phyloP scores from a whole-genome alignment of 2,888 invertebrate genomes.

The Copidosoma aretas region DNA sequence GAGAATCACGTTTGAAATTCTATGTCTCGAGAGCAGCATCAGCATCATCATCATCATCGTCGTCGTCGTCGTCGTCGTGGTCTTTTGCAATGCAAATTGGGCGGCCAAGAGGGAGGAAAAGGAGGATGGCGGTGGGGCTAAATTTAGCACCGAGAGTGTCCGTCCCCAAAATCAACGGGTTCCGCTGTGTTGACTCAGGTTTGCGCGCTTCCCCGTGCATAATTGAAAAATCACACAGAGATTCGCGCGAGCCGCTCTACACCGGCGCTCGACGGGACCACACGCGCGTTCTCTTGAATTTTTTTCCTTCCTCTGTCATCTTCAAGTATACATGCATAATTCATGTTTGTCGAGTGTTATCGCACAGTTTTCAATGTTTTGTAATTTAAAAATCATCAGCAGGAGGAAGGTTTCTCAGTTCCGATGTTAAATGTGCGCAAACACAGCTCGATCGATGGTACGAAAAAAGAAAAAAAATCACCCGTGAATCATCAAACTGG shows the following conservation, averaged over 20 bases:
- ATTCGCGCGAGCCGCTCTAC: not conserved
- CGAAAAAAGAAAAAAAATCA: no score
- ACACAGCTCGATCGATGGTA: not conserved
- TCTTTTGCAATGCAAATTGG: slow-evolving; percentile 23
- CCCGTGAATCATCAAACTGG: not conserved
- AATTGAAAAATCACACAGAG: not conserved
- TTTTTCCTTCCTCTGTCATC: no score
- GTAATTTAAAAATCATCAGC: not conserved
- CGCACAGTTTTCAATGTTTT: not conserved
- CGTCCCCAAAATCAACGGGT: not conserved
- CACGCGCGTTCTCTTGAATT: no score
- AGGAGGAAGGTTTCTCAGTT: no score
- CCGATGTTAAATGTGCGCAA: not conserved
- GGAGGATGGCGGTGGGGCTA: not conserved
- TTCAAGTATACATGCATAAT: not conserved
- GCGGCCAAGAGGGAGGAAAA: no score
- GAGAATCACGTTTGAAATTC: not conserved
- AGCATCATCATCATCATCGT: no score
- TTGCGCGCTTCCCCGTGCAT: not conserved
- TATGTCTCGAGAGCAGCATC: no score
- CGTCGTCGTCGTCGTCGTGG: no score
- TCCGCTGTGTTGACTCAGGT: not conserved
- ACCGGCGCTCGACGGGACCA: no score
- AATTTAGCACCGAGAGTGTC: not conserved
- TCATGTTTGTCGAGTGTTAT: not conserved